Base-by-base conservation (phyloP, 2,888 invertebrate genomes). In the Ethmia dodecea region DNA sequence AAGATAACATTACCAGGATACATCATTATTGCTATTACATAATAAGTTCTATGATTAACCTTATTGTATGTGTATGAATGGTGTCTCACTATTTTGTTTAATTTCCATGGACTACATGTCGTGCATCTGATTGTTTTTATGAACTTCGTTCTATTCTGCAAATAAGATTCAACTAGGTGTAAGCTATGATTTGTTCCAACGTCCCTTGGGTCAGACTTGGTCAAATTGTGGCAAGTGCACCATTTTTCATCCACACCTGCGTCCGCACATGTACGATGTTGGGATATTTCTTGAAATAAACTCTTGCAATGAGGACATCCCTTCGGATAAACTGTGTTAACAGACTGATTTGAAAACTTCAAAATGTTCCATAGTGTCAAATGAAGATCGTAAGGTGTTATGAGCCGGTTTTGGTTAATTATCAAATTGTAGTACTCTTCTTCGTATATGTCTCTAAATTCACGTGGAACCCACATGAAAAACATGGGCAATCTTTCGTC, bases 401-500 rank as follows among this genome's bases (percentile, higher is more conserved):
- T 89, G 33, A 94, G 66, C 18, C 90, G 87, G 52, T 91, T 84
- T 32, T 88, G 88, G 59, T 94, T 94, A 0, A 81, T 56, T 43
- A 76, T 69, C 27, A 94, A 67, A 37, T 90, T 90, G 4, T 75
- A 63, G 28, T 88, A 88, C 45, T 89, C 87, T 6, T 83, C 63
- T 0, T 88, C 86, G 54, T 89, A 75, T 10, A 69, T 62, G n/a
- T 79, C 66, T 37, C 86, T 80, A 40, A 93, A 89, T 64, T 86
- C 80, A 1, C 79, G 68, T 0, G 94, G 94, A 11, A 92, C 59
- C 83, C 90, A 91, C 20, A 94, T 59, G 53, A 90, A 93, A 13
- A 93, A 84, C 60, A 92, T 92, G 0, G 94, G 94, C 26, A 94
- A 60, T 13, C 93, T 87, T 57, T 94, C 93, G 55, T 94, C 94